Evolutionary conservation across 2,113 vertebrate species (phyloP), one percentile per base, ranked within the genome.

Genomic region (Ictalurus punctatus): DNA sequence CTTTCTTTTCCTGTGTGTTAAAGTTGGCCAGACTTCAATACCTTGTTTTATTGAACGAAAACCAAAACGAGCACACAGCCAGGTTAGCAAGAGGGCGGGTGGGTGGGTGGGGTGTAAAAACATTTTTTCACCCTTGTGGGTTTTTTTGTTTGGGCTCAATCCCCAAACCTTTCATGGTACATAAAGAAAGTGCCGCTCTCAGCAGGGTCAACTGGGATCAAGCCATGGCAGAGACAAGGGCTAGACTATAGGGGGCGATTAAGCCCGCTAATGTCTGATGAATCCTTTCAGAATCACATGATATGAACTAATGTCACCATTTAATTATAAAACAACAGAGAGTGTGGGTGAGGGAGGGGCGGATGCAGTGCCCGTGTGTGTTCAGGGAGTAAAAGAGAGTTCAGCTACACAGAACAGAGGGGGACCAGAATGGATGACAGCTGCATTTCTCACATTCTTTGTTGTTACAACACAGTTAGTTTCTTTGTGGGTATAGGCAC

Each of bases 161-260:
- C 97, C 97, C 96, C 95, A 91, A 93, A 95, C 93, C 95, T 97
- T 97, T 97, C 95, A 96, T 92, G 83, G 91, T 92, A 91, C 93
- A 99, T 95, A 99, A 99, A 97, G 93, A 94, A 97, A 98, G 92
- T 93, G 97, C 98, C 96, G 94, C 71, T 88, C 95, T 98, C 97
- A 98, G 98, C 98, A 97, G 96, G 96, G 97, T 97, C 96, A 95
- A 94, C 95, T 94, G 95, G 97, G 95, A 95, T 94, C 95, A 94
- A 93, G 93, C 94, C 92, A 94, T 93, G 95, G 95, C 94, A 94
- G 94, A 94, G 92, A 94, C 94, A 94, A 95, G 95, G 94, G 86
- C 93, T 5, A 95, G 96, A 97, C 97, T 96, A 97, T 95, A 95
- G 96, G 94, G 93, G 95, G 96, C 7, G 97, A 97, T 98, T 97